Percentiles rank a stretch among this genome's conserved stretches.
Conservation (phyloP, 2,113 vertebrate genomes). For the Daubentonia madagascariensis region DNA sequence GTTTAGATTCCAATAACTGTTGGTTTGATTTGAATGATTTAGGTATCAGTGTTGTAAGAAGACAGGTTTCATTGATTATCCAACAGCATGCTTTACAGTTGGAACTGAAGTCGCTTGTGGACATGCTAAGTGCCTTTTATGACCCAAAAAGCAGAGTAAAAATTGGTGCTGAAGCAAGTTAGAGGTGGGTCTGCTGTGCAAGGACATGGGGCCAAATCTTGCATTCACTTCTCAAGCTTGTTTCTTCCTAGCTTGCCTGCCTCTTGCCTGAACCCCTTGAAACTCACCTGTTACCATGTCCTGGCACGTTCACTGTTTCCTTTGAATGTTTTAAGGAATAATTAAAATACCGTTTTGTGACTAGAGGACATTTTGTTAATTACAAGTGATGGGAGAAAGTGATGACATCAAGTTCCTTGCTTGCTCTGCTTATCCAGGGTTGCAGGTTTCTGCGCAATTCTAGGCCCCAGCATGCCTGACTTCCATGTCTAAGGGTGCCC, state of each 20-base stretch:
- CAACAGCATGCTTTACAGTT: background rate
- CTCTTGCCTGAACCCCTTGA: background rate
- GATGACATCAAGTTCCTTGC: accelerated
- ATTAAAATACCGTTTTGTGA: background rate
- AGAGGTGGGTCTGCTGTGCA: background rate
- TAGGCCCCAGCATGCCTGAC: too few relatives aligned
- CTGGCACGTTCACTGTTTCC: background rate
- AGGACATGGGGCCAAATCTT: background rate
- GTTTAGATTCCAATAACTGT: background rate
- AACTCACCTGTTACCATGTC: background rate
- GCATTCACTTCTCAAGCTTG: background rate
- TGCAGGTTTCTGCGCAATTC: background rate
- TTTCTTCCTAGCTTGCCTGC: background rate
- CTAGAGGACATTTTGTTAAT: background rate
- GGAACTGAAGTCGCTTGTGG: background rate
- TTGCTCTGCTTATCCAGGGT: background rate
- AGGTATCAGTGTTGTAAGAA: background rate
- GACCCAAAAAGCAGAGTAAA: background rate
- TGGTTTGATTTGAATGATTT: background rate
- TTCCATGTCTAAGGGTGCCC: too few relatives aligned
- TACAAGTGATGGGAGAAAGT: background rate
- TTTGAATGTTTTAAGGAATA: background rate
- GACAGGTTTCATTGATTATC: background rate
- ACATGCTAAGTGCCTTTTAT: background rate
- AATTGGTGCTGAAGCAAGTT: background rate